Evolutionary conservation across 2,797 vertebrate genomes (phyloP).

Genomic region (Dendrocincla tyrannina): DNA sequence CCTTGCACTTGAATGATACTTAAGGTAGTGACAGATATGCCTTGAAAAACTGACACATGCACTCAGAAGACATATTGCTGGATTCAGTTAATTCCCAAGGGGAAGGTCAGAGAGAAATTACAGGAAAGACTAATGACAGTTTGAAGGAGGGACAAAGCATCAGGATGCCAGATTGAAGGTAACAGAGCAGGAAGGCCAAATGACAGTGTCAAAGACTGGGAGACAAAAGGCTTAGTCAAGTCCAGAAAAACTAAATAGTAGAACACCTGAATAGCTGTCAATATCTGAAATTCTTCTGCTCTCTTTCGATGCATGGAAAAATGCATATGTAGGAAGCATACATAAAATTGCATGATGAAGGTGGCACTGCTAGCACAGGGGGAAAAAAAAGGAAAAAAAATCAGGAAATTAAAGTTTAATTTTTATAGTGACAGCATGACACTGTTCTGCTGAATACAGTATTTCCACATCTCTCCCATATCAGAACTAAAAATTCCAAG

Average conservation of each 20-base stretch:
- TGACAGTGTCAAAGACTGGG: background rate
- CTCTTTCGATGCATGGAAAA: background rate
- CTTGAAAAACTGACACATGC: background rate
- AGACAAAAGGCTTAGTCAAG: background rate
- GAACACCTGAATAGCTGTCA: background rate
- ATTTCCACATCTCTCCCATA: background rate
- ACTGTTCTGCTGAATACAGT: background rate
- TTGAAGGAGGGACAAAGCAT: background rate
- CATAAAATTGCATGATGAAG: background rate
- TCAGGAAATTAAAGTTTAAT: background rate
- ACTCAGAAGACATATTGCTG: background rate
- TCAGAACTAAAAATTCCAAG: background rate
- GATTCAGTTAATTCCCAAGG: background rate
- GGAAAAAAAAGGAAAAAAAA: rapidly evolving
- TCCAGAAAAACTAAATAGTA: background rate
- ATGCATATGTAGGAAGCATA: rapidly evolving
- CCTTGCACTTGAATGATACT: background rate
- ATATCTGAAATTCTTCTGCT: background rate
- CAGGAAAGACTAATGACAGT: background rate
- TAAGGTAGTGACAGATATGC: background rate
- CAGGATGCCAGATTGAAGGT: background rate
- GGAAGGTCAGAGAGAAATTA: background rate
- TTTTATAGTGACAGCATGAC: background rate
- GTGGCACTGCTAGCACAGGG: background rate
- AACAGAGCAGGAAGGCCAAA: background rate